These are phyloP conservation scores for Channa striata DNA, from an alignment of 2,797 vertebrate genomes.

Conservation along the genomic window DNA sequence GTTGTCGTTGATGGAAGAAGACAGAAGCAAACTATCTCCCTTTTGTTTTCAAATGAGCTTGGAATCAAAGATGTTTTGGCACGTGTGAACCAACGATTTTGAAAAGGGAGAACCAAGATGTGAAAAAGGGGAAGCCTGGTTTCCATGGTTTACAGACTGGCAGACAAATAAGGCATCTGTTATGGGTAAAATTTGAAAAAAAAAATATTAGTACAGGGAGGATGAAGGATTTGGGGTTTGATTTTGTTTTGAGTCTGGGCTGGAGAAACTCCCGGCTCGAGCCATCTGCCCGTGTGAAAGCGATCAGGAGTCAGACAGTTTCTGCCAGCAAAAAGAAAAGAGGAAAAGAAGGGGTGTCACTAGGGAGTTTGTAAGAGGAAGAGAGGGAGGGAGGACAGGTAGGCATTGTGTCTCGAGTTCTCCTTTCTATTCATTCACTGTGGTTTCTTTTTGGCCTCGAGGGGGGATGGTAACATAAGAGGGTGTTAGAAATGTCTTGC, in stretches of 20 bases:
- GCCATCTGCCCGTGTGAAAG: slow-evolving; percentile 71
- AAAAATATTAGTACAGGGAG: slow-evolving; percentile 44
- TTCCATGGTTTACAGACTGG: slow-evolving; percentile 65
- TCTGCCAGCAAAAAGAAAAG: slow-evolving; percentile 52
- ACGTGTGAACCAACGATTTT: slow-evolving; percentile 38
- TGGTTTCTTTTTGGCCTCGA: slow-evolving; percentile 65
- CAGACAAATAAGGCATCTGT: slow-evolving; percentile 65
- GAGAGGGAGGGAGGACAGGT: slow-evolving; percentile 70
- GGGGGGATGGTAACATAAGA: slow-evolving; percentile 74
- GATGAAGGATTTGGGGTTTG: slow-evolving; percentile 59
- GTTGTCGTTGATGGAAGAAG: slow-evolving; percentile 8
- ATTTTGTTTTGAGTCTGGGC: slow-evolving; percentile 64
- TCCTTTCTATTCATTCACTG: slow-evolving; percentile 70
- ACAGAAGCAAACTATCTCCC: slow-evolving; percentile 29
- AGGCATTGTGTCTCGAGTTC: slow-evolving; percentile 74
- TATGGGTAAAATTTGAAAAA: slow-evolving; percentile 35
- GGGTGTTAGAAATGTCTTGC: slow-evolving; percentile 76
- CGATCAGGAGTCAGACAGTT: slow-evolving; percentile 56
- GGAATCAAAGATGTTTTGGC: slow-evolving; percentile 54
- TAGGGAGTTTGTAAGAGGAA: slow-evolving; percentile 59
- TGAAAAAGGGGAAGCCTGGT: slow-evolving; percentile 57
- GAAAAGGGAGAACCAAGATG: slow-evolving; percentile 56
- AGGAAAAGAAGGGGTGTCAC: slow-evolving; percentile 57
- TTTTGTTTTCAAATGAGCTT: slow-evolving; percentile 51
- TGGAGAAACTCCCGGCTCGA: slow-evolving; percentile 59